phyloP scores from a whole-genome alignment of 1,140 invertebrate genomes.

The Drosophila orosa region DNA sequence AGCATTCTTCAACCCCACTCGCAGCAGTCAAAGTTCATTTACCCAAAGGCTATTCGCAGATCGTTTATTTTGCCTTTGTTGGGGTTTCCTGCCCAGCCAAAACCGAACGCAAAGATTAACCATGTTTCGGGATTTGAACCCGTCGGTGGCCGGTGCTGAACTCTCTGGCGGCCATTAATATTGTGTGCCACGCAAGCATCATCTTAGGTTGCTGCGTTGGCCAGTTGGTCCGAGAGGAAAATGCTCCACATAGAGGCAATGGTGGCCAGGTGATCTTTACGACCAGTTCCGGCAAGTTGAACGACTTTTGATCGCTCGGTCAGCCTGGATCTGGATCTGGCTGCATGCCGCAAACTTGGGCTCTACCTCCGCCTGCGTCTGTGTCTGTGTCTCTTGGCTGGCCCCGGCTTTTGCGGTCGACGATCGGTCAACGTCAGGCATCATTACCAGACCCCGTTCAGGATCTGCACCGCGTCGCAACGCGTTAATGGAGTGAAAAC shows the following conservation, averaged over 20 bases:
- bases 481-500: conserved; percentile 77
- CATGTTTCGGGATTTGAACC: conserved; percentile 66
- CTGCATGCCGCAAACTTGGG: conserved; percentile 6
- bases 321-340: conserved; percentile 36
- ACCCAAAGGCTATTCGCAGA: conserved; percentile 48
- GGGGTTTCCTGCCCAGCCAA: conserved; percentile 42
- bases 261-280: conserved; percentile 77
- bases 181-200: conserved; percentile 63
- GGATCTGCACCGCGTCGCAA: conserved; percentile 35
- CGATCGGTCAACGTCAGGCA: conserved; percentile 80
- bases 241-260: conserved; percentile 67
- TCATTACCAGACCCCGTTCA: conserved; percentile 63
- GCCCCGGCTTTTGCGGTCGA: conserved; percentile 73
- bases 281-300: conserved; percentile 82
- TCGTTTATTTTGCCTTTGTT: conserved; percentile 23
- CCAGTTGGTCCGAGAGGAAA: conserved; percentile 56
- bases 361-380: background rate
- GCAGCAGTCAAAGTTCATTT: conserved; percentile 70
- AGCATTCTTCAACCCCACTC: conserved; percentile 19
- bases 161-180: conserved; percentile 79
- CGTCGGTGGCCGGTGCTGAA: conserved; percentile 51
- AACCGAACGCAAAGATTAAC: conserved; percentile 54
- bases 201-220: conserved; percentile 27
- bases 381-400: background rate
- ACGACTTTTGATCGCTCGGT: conserved; percentile 80